Evolutionary conservation across 2,113 vertebrate genomes (phyloP).

Genomic region (Calypte anna): DNA sequence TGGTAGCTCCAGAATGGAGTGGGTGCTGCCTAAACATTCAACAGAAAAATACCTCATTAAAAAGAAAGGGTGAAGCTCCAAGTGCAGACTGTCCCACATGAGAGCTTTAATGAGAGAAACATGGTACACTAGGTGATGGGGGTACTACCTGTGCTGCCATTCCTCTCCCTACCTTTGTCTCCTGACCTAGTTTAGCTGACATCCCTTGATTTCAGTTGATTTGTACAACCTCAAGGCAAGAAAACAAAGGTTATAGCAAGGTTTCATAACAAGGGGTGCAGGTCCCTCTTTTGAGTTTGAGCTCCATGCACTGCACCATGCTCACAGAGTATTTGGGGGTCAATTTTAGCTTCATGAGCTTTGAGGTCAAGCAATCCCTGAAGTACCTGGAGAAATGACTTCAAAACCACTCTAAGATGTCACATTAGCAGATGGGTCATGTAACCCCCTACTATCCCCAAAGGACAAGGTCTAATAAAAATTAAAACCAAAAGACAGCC

Average conservation of each 20-base stretch:
- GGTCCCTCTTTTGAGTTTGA: neutral
- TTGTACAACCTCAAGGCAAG: neutral
- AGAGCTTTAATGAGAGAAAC: neutral
- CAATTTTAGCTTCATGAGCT: neutral
- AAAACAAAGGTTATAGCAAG: neutral
- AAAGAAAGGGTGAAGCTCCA: neutral
- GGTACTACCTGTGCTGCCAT: neutral
- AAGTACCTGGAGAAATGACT: neutral
- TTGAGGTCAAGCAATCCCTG: neutral
- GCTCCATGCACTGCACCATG: neutral
- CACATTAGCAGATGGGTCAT: neutral
- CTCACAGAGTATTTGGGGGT: neutral
- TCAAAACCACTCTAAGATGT: neutral
- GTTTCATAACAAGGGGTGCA: neutral
- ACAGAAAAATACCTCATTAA: neutral
- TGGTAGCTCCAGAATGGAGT: neutral
- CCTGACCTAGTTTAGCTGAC: neutral
- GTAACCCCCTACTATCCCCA: rapidly evolving
- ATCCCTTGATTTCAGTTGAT: neutral
- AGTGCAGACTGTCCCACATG: neutral
- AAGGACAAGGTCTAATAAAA: neutral
- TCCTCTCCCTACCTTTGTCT: neutral
- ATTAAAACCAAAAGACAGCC: too few species aligned
- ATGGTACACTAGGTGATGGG: neutral
- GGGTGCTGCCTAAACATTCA: neutral